Conservation (phyloP, 2,888 invertebrate genomes). For the Lasioglossum oenotherae region DNA sequence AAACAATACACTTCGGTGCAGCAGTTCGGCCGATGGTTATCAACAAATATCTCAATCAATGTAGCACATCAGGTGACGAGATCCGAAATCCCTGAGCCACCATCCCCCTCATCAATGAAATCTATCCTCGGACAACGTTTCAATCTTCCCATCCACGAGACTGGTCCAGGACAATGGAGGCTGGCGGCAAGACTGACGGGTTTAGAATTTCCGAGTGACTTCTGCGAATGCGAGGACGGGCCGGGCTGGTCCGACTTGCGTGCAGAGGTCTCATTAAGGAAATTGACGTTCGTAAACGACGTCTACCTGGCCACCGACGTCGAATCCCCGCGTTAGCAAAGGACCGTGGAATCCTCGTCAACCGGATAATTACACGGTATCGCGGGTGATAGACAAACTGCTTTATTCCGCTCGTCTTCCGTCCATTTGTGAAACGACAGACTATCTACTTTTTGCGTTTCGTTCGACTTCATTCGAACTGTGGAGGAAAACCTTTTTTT, state of each 20-base stretch:
- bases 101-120: conserved; percentile 1
- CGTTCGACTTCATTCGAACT: neutral
- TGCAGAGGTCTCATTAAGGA: conserved; percentile 62
- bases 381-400: conserved; percentile 33
- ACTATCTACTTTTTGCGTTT: neutral
- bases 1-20: too few species aligned
- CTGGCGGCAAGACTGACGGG: conserved; percentile 19
- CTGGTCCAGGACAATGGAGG: conserved; percentile 49
- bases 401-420: conserved; percentile 4
- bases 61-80: neutral
- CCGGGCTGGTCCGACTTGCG: conserved; percentile 42
- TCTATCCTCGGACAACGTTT: neutral
- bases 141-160: neutral
- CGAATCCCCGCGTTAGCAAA: conserved; percentile 40
- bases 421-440: neutral
- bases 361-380: conserved; percentile 57
- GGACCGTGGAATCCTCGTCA: conserved; percentile 13
- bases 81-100: neutral
- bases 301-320: conserved; percentile 66
- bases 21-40: neutral
- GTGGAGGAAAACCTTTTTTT: neutral
- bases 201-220: conserved; percentile 55
- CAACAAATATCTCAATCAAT: conserved; percentile 6
- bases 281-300: conserved; percentile 64
- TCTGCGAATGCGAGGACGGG: conserved; percentile 48